These are phyloP conservation scores for Pachyramphus minor DNA, from an alignment of 2,113 vertebrate genomes.

Conservation along the genomic window DNA sequence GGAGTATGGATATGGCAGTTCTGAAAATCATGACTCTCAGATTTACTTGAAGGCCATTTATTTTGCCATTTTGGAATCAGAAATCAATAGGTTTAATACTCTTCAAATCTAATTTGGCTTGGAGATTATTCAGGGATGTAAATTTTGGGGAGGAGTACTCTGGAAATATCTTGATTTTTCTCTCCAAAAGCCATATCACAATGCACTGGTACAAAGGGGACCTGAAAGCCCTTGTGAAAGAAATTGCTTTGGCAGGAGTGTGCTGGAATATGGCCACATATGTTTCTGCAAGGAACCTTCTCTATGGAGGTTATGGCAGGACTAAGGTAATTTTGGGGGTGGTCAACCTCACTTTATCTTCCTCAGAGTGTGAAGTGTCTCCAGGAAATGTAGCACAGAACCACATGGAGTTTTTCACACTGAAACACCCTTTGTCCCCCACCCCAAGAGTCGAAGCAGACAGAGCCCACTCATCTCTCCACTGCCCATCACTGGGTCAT, in stretches of 20 bases:
- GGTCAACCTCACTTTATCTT: background rate
- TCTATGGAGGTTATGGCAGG: background rate
- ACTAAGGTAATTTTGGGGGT: background rate
- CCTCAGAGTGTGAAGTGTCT: background rate
- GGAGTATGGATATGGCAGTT: background rate
- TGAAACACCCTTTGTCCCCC: accelerated
- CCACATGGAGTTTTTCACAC: accelerated
- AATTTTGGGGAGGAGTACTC: background rate
- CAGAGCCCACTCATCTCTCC: background rate
- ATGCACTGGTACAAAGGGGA: background rate
- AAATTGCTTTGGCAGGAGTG: background rate
- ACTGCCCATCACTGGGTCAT: accelerated
- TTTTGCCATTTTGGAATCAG: background rate
- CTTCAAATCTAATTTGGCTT: background rate
- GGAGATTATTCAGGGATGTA: background rate
- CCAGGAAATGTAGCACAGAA: background rate
- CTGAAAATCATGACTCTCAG: background rate
- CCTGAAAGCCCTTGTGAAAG: background rate
- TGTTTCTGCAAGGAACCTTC: background rate
- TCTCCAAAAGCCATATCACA: background rate
- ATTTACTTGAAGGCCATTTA: background rate
- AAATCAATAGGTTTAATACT: background rate
- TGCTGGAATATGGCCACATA: background rate
- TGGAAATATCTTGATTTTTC: background rate
- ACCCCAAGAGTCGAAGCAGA: accelerated